These are phyloP conservation scores for Patagioenas fasciata DNA, from an alignment of 2,113 vertebrate species.

Conservation along the genomic window DNA sequence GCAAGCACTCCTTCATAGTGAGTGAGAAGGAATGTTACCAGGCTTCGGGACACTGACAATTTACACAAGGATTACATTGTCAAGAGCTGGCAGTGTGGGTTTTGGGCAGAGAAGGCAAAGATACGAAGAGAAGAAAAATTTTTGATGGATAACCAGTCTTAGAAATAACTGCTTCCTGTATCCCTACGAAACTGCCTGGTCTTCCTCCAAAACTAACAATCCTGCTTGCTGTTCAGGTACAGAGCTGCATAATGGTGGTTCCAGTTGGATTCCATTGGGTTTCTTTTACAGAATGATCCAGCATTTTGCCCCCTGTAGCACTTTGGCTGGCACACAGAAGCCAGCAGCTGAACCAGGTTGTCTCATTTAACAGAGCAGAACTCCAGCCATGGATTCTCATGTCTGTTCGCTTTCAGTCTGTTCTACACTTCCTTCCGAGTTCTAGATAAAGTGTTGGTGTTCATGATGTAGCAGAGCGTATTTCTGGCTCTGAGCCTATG, in stretches of 20 bases:
- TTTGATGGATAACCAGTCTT: background rate
- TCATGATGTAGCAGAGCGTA: background rate
- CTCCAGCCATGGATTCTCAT: background rate
- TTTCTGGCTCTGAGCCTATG: background rate
- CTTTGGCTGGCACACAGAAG: background rate
- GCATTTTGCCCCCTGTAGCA: background rate
- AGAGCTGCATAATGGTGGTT: slow-evolving; percentile 2
- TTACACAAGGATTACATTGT: background rate
- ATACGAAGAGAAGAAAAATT: background rate
- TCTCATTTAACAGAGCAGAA: background rate
- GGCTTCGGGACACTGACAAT: slow-evolving; percentile 27
- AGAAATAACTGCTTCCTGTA: background rate
- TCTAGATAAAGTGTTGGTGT: background rate
- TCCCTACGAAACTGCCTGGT: background rate
- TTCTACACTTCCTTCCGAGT: background rate
- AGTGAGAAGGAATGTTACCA: background rate
- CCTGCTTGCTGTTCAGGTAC: background rate
- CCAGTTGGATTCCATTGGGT: background rate
- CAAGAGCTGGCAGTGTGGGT: background rate
- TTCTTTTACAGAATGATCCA: background rate
- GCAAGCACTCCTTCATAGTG: background rate
- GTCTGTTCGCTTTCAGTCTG: background rate
- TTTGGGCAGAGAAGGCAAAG: slow-evolving; percentile 1
- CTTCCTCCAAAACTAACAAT: slow-evolving; percentile 13
- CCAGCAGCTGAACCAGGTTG: background rate